These are phyloP conservation scores for Nasonia vitripennis DNA, from an alignment of 1,140 invertebrate species.

Conservation along the genomic window DNA sequence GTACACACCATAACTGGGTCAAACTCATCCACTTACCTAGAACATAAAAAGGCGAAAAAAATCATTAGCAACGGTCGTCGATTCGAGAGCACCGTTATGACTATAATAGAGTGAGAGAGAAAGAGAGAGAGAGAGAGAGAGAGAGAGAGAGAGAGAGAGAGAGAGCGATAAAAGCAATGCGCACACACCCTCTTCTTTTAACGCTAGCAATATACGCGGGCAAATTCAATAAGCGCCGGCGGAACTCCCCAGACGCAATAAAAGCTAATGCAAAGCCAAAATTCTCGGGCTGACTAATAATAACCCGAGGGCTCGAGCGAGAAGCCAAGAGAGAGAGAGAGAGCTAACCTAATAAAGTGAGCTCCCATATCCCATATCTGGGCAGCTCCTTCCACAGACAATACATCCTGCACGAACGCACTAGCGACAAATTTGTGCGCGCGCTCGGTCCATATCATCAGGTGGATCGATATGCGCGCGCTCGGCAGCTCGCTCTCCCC, in stretches of 20 bases:
- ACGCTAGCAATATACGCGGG: not conserved
- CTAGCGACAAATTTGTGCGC: not conserved
- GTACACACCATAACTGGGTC: not conserved
- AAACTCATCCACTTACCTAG: conserved; percentile 39
- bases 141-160: not conserved
- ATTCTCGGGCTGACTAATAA: conserved; percentile 37
- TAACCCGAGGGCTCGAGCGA: not conserved
- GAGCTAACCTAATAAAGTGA: conserved; percentile 43
- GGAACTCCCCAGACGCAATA: conserved; percentile 10
- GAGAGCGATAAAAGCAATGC: conserved; percentile 4
- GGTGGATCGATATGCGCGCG: conserved; percentile 29
- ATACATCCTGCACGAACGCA: not conserved
- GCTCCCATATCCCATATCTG: not conserved
- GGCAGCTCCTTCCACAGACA: not conserved
- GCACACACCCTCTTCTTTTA: not conserved
- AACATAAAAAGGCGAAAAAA: conserved; percentile 39
- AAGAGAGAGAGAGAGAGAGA: not conserved
- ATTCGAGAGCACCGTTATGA: not conserved
- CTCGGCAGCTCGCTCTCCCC: too few species aligned
- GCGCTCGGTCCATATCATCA: conserved; percentile 11
- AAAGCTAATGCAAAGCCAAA: conserved; percentile 47
- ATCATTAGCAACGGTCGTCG: conserved; percentile 11
- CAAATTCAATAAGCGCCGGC: conserved; percentile 42
- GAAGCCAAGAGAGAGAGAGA: not conserved
- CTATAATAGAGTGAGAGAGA: not conserved